A percentile compares a stretch with the other conserved stretches of the same genome.
Evolutionary conservation across 2,113 vertebrate genomes (phyloP).

Genomic region (Mastomys coucha): DNA sequence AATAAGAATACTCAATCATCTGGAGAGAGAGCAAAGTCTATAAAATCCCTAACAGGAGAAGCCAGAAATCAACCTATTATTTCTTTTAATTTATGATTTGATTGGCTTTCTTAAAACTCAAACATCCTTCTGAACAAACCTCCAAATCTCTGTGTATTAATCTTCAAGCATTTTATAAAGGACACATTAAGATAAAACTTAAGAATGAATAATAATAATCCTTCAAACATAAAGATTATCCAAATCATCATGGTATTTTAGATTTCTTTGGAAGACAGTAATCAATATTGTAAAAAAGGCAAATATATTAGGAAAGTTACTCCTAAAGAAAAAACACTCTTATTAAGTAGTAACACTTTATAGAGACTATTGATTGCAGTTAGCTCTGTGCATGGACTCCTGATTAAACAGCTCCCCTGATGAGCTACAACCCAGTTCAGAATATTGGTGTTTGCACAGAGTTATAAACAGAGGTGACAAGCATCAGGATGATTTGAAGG

Average conservation of each 20-base stretch:
- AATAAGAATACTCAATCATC: neutral
- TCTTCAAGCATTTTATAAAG: neutral
- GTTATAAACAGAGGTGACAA: neutral
- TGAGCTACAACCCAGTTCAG: neutral
- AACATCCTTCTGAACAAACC: neutral
- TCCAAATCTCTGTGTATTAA: neutral
- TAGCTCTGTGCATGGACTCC: neutral
- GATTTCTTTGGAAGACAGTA: neutral
- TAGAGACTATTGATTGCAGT: neutral
- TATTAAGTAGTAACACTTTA: neutral
- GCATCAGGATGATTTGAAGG: neutral
- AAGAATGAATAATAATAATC: neutral
- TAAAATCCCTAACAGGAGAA: neutral
- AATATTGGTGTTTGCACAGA: neutral
- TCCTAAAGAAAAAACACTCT: conserved; percentile 10
- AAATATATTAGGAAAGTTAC: conserved; percentile 16
- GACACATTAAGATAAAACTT: neutral
- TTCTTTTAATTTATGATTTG: neutral
- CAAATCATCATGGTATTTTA: neutral
- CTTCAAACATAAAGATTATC: neutral
- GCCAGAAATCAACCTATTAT: neutral
- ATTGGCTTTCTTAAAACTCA: neutral
- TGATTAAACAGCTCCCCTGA: neutral
- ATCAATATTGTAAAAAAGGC: neutral
- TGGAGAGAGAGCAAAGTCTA: neutral